Percentiles rank a stretch among this genome's conserved stretches.
Evolutionary conservation across 2,113 vertebrate species (phyloP).

Genomic region (Syngnathus typhle): DNA sequence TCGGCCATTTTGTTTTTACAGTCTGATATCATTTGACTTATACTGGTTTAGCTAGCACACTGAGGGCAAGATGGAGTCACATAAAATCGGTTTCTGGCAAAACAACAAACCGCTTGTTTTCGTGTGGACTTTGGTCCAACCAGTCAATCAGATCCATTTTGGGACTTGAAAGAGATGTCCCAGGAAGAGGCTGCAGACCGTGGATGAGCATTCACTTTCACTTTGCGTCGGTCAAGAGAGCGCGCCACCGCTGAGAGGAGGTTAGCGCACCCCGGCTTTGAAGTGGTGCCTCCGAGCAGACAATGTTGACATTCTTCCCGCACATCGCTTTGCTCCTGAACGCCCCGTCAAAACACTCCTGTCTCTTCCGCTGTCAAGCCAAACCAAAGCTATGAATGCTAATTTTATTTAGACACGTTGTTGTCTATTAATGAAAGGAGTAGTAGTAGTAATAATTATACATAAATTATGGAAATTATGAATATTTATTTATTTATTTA

Average conservation of each 20-base stretch:
- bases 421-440: too few relatives aligned
- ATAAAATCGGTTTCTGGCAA: background rate
- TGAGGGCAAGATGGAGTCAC: too few relatives aligned
- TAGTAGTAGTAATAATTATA: too few relatives aligned
- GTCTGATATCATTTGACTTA: too few relatives aligned
- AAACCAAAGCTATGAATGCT: too few relatives aligned
- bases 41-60: too few relatives aligned
- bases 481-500: too few relatives aligned
- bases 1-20: too few relatives aligned
- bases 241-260: constrained; percentile 43
- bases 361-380: background rate
- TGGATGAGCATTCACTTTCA: constrained; percentile 57
- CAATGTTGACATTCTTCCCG: constrained; percentile 50
- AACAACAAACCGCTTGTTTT: constrained; percentile 9
- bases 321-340: constrained; percentile 11
- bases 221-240: constrained; percentile 50
- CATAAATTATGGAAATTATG: too few relatives aligned
- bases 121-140: constrained; percentile 1
- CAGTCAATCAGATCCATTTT: constrained; percentile 51
- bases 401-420: background rate
- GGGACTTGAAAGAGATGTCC: constrained; percentile 50
- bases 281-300: constrained; percentile 57
- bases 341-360: constrained; percentile 1
- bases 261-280: constrained; percentile 55
- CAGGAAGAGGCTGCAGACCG: constrained; percentile 43